phyloP scores from a whole-genome alignment of 2,888 invertebrate species.

The Archips crataeganus region DNA sequence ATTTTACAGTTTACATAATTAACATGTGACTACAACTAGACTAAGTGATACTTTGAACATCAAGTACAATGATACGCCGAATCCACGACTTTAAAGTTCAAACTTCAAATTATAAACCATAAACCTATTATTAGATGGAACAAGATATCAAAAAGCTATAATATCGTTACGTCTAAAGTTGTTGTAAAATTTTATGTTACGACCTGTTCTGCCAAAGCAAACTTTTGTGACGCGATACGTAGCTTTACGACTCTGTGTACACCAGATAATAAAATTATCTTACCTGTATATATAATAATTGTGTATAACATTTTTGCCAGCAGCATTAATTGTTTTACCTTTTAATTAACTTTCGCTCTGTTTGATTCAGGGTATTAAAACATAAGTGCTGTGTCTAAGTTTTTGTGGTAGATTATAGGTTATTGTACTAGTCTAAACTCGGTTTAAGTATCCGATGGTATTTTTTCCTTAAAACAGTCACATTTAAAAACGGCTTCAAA shows the following conservation, averaged over 20 bases:
- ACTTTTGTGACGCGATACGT: conserved; percentile 71
- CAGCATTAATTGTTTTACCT: background rate
- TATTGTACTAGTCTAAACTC: no score
- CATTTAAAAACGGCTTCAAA: no score
- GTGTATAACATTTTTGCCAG: conserved; percentile 21
- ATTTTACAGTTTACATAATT: no score
- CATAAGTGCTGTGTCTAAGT: no score
- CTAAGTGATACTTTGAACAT: background rate
- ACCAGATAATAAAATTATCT: conserved; percentile 48
- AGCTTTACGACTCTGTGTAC: conserved; percentile 64
- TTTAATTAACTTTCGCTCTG: background rate
- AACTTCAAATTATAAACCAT: conserved; percentile 69
- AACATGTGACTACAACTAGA: background rate
- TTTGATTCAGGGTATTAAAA: background rate
- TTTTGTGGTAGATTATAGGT: no score
- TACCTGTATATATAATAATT: conserved; percentile 26
- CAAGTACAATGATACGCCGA: background rate
- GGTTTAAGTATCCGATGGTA: no score
- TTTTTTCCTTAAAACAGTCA: no score
- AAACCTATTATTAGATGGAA: conserved; percentile 76
- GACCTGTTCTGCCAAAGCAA: conserved; percentile 72
- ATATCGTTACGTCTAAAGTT: conserved; percentile 75
- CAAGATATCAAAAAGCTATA: conserved; percentile 80
- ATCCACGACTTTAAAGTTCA: conserved; percentile 18
- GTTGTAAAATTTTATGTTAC: conserved; percentile 83